These are phyloP conservation scores for Micropoecilia bifurca DNA, from an alignment of 2,797 vertebrate species.

Conservation along the genomic window DNA sequence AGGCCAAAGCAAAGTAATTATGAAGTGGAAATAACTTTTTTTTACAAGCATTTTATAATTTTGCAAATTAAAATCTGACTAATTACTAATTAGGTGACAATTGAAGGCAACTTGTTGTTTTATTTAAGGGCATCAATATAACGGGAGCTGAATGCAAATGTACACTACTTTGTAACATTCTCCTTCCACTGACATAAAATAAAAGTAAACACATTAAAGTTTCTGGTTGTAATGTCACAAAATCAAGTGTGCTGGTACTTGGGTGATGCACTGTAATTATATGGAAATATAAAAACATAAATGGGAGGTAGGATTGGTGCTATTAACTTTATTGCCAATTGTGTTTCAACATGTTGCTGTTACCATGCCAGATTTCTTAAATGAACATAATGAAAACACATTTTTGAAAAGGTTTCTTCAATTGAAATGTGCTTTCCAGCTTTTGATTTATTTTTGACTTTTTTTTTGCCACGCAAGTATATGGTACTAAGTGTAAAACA, in stretches of 20 bases:
- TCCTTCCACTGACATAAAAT: not conserved
- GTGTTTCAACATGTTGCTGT: not conserved
- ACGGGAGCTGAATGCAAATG: not conserved
- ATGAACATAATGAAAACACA: not conserved
- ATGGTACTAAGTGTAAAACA: constrained; percentile 30
- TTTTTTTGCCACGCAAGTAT: not conserved
- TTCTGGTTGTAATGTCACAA: not conserved
- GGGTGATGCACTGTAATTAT: not conserved
- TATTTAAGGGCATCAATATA: not conserved
- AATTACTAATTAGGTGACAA: not conserved
- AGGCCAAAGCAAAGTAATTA: not conserved
- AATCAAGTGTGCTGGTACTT: not conserved
- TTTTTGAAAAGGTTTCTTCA: constrained; percentile 13
- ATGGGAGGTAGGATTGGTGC: not conserved
- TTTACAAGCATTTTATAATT: not conserved
- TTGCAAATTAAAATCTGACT: not conserved
- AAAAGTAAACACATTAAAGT: not conserved
- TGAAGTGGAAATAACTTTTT: not conserved
- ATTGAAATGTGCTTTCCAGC: constrained; percentile 24
- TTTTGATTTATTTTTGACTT: constrained; percentile 12
- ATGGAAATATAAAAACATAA: not conserved
- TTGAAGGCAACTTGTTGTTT: not conserved
- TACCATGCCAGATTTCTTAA: not conserved
- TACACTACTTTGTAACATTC: not conserved
- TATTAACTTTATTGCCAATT: not conserved